Evolutionary conservation across 2,113 vertebrate genomes (phyloP).

Genomic region (Corythoichthys haematopterus): DNA sequence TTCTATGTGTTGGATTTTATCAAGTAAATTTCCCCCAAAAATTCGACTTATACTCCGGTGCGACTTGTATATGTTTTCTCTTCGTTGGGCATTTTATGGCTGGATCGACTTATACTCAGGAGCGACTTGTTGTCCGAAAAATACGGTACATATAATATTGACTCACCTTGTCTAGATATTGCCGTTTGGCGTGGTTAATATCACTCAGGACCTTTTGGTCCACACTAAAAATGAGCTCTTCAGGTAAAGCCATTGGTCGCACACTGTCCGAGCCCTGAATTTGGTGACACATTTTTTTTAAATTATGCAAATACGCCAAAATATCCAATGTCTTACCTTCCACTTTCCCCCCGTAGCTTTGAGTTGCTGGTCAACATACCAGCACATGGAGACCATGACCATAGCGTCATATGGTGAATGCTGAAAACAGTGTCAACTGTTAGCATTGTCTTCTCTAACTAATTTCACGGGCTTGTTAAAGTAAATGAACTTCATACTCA

Average conservation of each 20-base stretch:
- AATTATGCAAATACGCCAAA: too few relatives aligned
- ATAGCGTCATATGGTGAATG: slow-evolving; percentile 91
- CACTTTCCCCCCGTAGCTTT: slow-evolving; percentile 80
- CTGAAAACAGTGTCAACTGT: slow-evolving; percentile 59
- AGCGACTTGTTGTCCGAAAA: too few relatives aligned
- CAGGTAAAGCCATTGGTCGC: slow-evolving; percentile 74
- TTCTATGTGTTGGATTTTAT: too few relatives aligned
- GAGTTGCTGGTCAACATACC: slow-evolving; percentile 78
- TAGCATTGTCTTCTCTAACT: background rate
- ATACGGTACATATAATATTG: background rate
- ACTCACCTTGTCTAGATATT: slow-evolving; percentile 78
- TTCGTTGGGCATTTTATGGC: too few relatives aligned
- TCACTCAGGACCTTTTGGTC: slow-evolving; percentile 74
- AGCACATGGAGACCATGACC: slow-evolving; percentile 77
- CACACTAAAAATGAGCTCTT: slow-evolving; percentile 87
- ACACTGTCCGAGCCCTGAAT: slow-evolving; percentile 78
- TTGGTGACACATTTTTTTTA: background rate
- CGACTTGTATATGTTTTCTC: too few relatives aligned
- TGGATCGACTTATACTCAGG: too few relatives aligned
- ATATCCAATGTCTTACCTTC: slow-evolving; percentile 76
- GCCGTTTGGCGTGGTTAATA: slow-evolving; percentile 75
- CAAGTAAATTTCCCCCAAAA: too few relatives aligned
- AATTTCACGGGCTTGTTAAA: background rate
- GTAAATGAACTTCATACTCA: slow-evolving; percentile 66
- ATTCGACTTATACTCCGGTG: too few relatives aligned